Evolutionary conservation across 2,888 invertebrate species (phyloP).

Genomic region (Mylabris sibirica): DNA sequence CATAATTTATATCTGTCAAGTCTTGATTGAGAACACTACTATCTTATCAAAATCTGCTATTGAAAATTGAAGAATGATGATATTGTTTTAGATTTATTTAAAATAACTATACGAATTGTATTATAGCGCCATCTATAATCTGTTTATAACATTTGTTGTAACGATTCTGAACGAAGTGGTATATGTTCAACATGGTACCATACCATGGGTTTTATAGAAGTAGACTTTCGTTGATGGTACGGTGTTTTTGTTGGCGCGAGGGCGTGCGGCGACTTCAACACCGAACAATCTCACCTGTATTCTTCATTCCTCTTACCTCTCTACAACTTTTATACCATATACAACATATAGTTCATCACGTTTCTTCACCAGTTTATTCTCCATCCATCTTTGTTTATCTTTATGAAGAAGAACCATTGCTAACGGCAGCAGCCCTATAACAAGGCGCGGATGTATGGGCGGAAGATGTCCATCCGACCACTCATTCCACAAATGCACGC

Average conservation of each 20-base stretch:
- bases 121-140: conserved; percentile 30
- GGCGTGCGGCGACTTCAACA: conserved; percentile 57
- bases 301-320: conserved; percentile 30
- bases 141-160: neutral
- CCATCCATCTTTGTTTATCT: neutral
- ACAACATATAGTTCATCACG: neutral
- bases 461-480: conserved; percentile 51
- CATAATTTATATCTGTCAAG: conserved; percentile 13
- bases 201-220: conserved; percentile 9
- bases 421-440: conserved; percentile 48
- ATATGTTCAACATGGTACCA: conserved; percentile 18
- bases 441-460: conserved; percentile 57
- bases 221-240: conserved; percentile 20
- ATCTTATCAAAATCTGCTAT: neutral
- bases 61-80: neutral
- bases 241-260: conserved; percentile 53
- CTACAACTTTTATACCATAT: no score
- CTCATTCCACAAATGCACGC: conserved; percentile 41
- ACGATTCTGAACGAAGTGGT: conserved; percentile 25
- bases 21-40: neutral
- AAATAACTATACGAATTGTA: neutral
- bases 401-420: conserved; percentile 29
- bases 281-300: conserved; percentile 48
- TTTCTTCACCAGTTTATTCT: neutral
- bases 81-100: neutral